These are phyloP conservation scores for Caranx melampygus DNA, from an alignment of 2,113 vertebrate genomes.

Conservation along the genomic window DNA sequence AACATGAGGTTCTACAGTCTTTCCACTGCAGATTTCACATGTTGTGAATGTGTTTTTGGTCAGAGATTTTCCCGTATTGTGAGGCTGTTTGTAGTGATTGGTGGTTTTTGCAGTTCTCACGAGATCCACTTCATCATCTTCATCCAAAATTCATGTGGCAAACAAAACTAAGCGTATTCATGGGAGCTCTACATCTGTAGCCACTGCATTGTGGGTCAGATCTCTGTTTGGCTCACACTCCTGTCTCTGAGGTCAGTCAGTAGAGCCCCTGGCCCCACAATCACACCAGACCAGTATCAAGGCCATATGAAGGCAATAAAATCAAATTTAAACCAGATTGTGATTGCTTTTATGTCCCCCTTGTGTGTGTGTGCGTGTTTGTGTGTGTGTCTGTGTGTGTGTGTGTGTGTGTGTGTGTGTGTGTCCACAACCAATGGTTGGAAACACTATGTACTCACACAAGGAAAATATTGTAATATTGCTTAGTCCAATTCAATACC, in stretches of 20 bases:
- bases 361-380: conserved; percentile 11
- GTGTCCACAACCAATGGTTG: conserved; percentile 20
- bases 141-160: conserved; percentile 48
- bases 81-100: neutral
- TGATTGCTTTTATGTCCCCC: conserved; percentile 33
- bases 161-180: conserved; percentile 56
- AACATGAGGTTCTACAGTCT: conserved; percentile 1
- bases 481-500: conserved; percentile 11
- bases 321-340: conserved; percentile 64
- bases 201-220: conserved; percentile 46
- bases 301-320: conserved; percentile 72
- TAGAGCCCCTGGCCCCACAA: conserved; percentile 53
- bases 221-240: conserved; percentile 64
- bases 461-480: conserved; percentile 53
- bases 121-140: conserved; percentile 27
- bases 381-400: conserved; percentile 16
- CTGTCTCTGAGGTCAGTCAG: conserved; percentile 71
- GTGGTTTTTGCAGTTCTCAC: conserved; percentile 30
- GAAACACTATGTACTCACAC: conserved; percentile 26
- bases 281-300: conserved; percentile 58
- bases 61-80: conserved; percentile 1
- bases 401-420: conserved; percentile 15
- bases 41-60: neutral
- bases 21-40: neutral
- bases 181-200: conserved; percentile 45